Conservation (phyloP, 1,140 invertebrate species). For the Drosophila biarmipes region DNA sequence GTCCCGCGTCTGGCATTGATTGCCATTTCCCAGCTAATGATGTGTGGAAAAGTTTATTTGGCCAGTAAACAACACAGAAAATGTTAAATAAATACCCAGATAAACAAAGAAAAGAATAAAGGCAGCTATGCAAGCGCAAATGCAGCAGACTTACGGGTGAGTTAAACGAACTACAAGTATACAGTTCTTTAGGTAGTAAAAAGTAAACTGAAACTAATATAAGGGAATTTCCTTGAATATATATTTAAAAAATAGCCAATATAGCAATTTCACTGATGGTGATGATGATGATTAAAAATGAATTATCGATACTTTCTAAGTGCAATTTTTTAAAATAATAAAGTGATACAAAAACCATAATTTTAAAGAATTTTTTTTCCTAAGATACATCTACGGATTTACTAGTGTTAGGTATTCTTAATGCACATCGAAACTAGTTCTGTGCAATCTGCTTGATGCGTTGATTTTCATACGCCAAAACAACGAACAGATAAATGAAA, state of each 20-base stretch:
- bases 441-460: constrained; percentile 32
- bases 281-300: no score
- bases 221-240: no score
- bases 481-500: constrained; percentile 42
- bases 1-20: constrained; percentile 68
- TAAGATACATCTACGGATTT: neutral
- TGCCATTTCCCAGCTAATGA: constrained; percentile 67
- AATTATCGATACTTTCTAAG: no score
- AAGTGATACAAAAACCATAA: no score
- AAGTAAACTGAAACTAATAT: no score
- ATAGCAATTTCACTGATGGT: no score
- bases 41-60: constrained; percentile 82
- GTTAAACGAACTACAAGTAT: neutral
- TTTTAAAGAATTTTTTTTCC: no score
- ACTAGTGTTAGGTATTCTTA: neutral
- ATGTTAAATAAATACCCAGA: constrained; percentile 75
- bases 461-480: constrained; percentile 55
- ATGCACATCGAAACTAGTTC: constrained; percentile 4
- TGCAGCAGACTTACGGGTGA: neutral
- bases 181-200: neutral
- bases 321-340: no score
- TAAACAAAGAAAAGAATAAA: constrained; percentile 24
- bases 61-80: constrained; percentile 71
- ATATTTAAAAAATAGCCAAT: no score
- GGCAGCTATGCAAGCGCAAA: constrained; percentile 19